Percentiles rank a stretch among this genome's conserved stretches.
phyloP scores from a whole-genome alignment of 2,113 vertebrate species.

The Brachypteracias leptosomus region DNA sequence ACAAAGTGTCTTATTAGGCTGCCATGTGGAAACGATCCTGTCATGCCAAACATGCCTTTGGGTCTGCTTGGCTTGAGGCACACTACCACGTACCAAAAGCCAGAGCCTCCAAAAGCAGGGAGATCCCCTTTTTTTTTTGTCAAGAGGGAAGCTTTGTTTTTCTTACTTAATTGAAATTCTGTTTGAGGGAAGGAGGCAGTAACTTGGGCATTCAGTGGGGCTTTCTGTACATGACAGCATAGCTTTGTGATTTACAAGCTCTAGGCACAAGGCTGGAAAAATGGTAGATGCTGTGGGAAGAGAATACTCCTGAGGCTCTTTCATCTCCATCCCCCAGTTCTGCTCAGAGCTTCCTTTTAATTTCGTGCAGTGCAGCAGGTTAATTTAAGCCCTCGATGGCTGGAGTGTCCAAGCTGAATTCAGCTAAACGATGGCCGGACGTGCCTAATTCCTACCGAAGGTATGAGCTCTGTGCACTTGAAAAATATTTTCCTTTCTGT shows the following conservation, averaged over 20 bases:
- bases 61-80: not conserved
- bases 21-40: not conserved
- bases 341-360: not conserved
- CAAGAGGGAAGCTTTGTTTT: slow-evolving; percentile 21
- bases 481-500: not conserved
- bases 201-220: not conserved
- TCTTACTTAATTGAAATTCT: slow-evolving; percentile 1
- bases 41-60: not conserved
- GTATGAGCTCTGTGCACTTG: not conserved
- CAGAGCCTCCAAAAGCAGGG: not conserved
- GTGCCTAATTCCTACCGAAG: not conserved
- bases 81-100: not conserved
- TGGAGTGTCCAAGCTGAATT: not conserved
- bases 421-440: not conserved
- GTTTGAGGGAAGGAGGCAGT: not conserved
- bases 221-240: not conserved
- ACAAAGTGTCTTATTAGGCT: not conserved
- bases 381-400: slow-evolving; percentile 9
- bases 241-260: slow-evolving; percentile 39
- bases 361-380: not conserved
- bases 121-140: not conserved
- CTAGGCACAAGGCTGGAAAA: slow-evolving; percentile 5
- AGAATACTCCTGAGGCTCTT: slow-evolving; percentile 28
- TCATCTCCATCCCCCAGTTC: slow-evolving; percentile 1
- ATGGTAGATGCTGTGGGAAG: slow-evolving; percentile 9